Evolutionary conservation across 64 coral and sea anemone species (phyloP).

Genomic region (Montipora sp.): DNA sequence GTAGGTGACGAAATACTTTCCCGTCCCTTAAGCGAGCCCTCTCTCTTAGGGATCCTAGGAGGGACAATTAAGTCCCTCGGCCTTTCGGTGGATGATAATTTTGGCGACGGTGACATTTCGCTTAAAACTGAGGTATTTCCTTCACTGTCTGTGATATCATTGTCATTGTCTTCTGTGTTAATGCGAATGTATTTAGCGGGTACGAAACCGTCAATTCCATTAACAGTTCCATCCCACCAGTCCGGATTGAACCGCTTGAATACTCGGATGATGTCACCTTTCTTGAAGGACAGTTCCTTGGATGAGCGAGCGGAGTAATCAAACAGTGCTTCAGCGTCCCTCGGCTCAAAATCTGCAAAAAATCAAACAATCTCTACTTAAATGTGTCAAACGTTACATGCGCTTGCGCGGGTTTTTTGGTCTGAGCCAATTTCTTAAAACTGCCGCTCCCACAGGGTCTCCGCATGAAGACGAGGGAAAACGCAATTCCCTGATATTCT

Average conservation of each 20-base stretch:
- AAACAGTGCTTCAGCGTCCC: constrained; percentile 87
- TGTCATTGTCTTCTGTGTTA: constrained; percentile 55
- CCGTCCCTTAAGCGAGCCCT: constrained; percentile 76
- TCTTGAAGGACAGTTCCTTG: constrained; percentile 96
- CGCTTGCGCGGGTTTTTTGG: too few species aligned
- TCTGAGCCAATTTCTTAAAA: too few species aligned
- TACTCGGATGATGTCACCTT: constrained; percentile 96
- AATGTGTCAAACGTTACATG: background rate
- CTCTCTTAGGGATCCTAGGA: constrained; percentile 87
- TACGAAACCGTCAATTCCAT: constrained; percentile 89
- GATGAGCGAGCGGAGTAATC: constrained; percentile 91
- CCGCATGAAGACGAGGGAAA: too few species aligned
- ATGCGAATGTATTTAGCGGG: constrained; percentile 92
- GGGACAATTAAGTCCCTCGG: constrained; percentile 84
- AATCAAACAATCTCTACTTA: background rate
- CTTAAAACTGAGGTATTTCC: constrained; percentile 18
- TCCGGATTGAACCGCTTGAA: constrained; percentile 97
- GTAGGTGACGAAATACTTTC: constrained; percentile 19
- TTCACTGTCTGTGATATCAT: constrained; percentile 66
- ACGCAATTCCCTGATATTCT: too few species aligned
- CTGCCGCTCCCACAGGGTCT: too few species aligned
- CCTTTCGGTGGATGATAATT: constrained; percentile 46
- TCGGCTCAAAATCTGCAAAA: constrained; percentile 74
- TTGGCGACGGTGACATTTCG: constrained; percentile 53
- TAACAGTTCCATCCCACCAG: constrained; percentile 94